Evolutionary conservation across 1,140 invertebrate genomes (phyloP).

Genomic region (Oncopodura yosiiana): DNA sequence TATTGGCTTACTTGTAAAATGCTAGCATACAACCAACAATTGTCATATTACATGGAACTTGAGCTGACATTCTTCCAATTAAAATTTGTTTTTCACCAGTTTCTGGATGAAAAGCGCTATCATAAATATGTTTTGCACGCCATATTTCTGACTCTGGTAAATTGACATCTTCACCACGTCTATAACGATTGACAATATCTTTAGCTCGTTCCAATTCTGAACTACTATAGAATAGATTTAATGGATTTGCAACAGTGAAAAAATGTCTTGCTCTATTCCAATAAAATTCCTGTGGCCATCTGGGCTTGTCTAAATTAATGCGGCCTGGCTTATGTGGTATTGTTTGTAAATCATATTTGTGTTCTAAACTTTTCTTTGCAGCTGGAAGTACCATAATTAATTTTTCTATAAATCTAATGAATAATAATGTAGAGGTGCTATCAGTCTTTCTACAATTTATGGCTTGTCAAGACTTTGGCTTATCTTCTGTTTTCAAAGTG

Average conservation of each 20-base stretch:
- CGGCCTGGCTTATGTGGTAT: too few species aligned
- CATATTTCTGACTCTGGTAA: conserved; percentile 31
- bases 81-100: conserved; percentile 35
- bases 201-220: conserved; percentile 65
- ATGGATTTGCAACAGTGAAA: conserved; percentile 86
- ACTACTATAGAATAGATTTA: conserved; percentile 67
- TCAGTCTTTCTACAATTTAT: too few species aligned
- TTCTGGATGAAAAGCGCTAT: conserved; percentile 36
- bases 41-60: conserved; percentile 74
- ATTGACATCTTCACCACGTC: conserved; percentile 33
- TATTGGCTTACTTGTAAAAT: conserved; percentile 49
- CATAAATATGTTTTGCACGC: conserved; percentile 34
- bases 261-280: conserved; percentile 84
- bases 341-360: too few species aligned
- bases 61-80: conserved; percentile 39
- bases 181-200: conserved; percentile 58
- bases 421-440: too few species aligned
- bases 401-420: too few species aligned
- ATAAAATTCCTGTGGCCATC: conserved; percentile 87
- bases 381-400: too few species aligned
- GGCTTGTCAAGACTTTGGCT: too few species aligned
- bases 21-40: conserved; percentile 75
- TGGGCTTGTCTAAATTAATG: conserved; percentile 74
- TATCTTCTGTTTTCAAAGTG: too few species aligned
- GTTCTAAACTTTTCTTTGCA: too few species aligned